Base-by-base conservation (phyloP, 2,888 invertebrate species). In the Chrysomela aeneicollis region DNA sequence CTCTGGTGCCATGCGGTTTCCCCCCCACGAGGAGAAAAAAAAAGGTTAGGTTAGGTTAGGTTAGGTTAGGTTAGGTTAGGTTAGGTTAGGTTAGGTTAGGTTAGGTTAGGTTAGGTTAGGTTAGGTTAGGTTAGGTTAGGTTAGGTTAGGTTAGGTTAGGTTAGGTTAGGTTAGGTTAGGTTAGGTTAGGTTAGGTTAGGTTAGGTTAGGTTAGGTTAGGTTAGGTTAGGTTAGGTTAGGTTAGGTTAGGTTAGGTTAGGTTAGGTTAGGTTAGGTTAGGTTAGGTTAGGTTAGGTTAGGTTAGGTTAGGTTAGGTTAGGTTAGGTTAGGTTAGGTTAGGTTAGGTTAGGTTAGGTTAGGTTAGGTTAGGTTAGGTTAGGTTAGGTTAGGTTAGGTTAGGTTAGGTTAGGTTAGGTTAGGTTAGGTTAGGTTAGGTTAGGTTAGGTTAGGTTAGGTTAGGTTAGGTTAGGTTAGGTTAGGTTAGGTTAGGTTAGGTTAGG, bases 51-150 rank as follows among this genome's bases (percentile, higher is more conserved):
- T 30, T 55, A 35, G 55, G 55, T 55, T n/a, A 55, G 37, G 35
- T 32, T 55, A 53, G 53, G 53, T 53, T 15, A 53, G 53, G 53
- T 53, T 53, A 53, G 53, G 53, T 53, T 30, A 53, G 53, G 53
- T 53, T 53, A 53, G 53, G 53, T 55, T 42, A 55, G 55, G 42
- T 55, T 22, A 55, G 55, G 55, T 37, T 42, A 55, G 55, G 55
- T 55, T 55, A 19, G 42, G n/a, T n/a, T n/a, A n/a, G 55, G 37
- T 30, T 55, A 35, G 55, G 55, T 55, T n/a, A 55, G 37, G 35
- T 32, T 55, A 53, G 53, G 53, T 53, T 15, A 53, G 53, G 53
- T 53, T 53, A 53, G 53, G 53, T 53, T 30, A 53, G 53, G 53
- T 53, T 53, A 53, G 53, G 53, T 55, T 42, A 55, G 55, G 42